Evolutionary conservation across 2,888 invertebrate species (phyloP).

Genomic region (Galerucella pusilla): DNA sequence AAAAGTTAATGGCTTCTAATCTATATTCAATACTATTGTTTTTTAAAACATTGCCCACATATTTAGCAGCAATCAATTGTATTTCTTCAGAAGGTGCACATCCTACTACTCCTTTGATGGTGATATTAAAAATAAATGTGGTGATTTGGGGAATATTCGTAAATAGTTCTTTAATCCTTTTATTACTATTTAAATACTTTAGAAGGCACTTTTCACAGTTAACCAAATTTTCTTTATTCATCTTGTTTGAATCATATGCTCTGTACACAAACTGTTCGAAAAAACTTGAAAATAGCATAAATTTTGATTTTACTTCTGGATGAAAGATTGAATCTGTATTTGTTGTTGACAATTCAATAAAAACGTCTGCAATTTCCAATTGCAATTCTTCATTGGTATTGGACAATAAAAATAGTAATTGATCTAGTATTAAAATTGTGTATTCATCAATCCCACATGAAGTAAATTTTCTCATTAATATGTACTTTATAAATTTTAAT

Average conservation of each 20-base stretch:
- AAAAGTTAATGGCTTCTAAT: slow-evolving; percentile 34
- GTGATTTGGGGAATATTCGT: slow-evolving; percentile 40
- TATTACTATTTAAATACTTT: slow-evolving; percentile 41
- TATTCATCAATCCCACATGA: slow-evolving; percentile 51
- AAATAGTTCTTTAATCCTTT: slow-evolving; percentile 28
- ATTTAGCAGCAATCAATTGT: slow-evolving; percentile 35
- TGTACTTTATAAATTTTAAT: slow-evolving; percentile 54
- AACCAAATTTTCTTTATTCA: slow-evolving; percentile 38
- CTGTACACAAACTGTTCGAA: slow-evolving; percentile 56
- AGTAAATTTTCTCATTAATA: slow-evolving; percentile 51
- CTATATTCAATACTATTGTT: slow-evolving; percentile 22
- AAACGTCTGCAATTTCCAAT: slow-evolving; percentile 52
- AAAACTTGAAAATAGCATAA: slow-evolving; percentile 46
- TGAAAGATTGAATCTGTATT: slow-evolving; percentile 44
- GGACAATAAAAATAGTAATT: slow-evolving; percentile 51
- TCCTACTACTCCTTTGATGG: slow-evolving; percentile 17
- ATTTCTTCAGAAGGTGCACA: slow-evolving; percentile 36
- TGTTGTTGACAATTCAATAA: slow-evolving; percentile 46
- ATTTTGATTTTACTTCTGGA: slow-evolving; percentile 42
- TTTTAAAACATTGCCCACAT: slow-evolving; percentile 18
- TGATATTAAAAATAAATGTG: slow-evolving; percentile 36
- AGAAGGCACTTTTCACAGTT: slow-evolving; percentile 48
- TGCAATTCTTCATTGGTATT: slow-evolving; percentile 47
- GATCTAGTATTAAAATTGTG: slow-evolving; percentile 48
- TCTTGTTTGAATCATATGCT: slow-evolving; percentile 48